phyloP scores from a whole-genome alignment of 2,797 vertebrate genomes.

The Eleutherodactylus coqui region DNA sequence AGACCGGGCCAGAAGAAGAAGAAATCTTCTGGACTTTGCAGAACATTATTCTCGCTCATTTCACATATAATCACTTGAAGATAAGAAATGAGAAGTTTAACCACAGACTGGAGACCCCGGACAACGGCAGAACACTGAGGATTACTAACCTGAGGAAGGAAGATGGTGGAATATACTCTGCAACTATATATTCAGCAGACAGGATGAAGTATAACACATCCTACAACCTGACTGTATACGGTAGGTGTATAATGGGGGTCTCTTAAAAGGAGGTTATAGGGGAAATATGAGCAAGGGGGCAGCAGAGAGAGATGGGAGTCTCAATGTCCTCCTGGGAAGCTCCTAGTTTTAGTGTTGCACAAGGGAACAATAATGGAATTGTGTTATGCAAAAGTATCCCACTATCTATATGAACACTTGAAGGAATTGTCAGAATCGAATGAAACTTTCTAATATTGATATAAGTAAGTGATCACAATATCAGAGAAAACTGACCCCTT shows the following conservation, averaged over 20 bases:
- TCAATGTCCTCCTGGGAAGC: too few species aligned
- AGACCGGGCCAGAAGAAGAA: not conserved
- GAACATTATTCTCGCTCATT: not conserved
- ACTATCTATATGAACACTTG: too few species aligned
- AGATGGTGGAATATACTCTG: not conserved
- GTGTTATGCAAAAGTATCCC: too few species aligned
- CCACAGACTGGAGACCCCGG: not conserved
- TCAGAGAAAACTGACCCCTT: too few species aligned
- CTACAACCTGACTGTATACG: slow-evolving; percentile 20
- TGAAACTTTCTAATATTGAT: too few species aligned
- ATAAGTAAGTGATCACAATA: too few species aligned
- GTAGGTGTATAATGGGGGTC: not conserved
- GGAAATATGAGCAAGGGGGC: not conserved
- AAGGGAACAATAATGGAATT: too few species aligned
- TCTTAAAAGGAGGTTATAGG: not conserved
- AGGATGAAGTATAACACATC: not conserved
- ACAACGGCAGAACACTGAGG: not conserved
- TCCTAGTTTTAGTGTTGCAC: too few species aligned
- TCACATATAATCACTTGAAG: not conserved
- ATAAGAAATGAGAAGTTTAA: not conserved
- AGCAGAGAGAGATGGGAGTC: too few species aligned
- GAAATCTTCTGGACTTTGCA: not conserved
- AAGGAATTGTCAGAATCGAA: too few species aligned
- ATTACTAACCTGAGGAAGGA: not conserved
- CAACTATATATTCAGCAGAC: not conserved